phyloP scores from a whole-genome alignment of 2,113 vertebrate genomes.

The Lampris megalopsis region DNA sequence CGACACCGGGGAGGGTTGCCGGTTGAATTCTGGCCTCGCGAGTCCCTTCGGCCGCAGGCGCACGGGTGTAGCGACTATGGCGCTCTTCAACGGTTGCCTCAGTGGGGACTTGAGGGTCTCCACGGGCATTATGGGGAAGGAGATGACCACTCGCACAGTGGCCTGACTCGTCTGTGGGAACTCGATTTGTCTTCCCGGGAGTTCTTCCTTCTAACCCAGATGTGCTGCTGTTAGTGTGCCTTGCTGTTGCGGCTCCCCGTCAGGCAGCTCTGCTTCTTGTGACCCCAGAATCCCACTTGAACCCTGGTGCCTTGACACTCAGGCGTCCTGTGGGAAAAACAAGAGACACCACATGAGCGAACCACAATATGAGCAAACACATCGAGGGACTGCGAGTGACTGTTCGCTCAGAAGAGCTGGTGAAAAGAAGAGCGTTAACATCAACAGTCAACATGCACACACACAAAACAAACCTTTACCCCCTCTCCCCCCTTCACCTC shows the following conservation, averaged over 20 bases:
- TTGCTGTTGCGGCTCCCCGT: not conserved
- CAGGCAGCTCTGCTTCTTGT: not conserved
- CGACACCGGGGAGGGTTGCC: conserved; percentile 54
- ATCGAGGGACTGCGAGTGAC: not conserved
- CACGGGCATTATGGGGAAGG: conserved; percentile 71
- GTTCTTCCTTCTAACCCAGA: not conserved
- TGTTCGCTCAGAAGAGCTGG: not conserved
- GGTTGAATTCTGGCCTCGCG: conserved; percentile 78
- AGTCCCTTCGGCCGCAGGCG: conserved; percentile 87
- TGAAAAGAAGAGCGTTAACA: not conserved
- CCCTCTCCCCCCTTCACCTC: no score
- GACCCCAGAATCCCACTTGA: conserved; percentile 19
- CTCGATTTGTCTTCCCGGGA: not conserved
- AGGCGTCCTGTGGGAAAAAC: conserved; percentile 39
- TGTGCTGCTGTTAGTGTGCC: not conserved
- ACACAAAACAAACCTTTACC: conserved; percentile 13
- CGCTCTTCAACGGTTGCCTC: conserved; percentile 51
- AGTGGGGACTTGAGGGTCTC: conserved; percentile 61
- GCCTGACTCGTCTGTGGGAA: not conserved
- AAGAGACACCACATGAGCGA: conserved; percentile 11
- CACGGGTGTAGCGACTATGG: conserved; percentile 77
- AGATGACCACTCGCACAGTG: not conserved
- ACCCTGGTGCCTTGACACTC: conserved; percentile 18
- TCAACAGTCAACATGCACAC: conserved; percentile 1
- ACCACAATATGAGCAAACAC: not conserved